Percentiles rank a stretch among this genome's conserved stretches.
Evolutionary conservation across 2,113 vertebrate genomes (phyloP).

Genomic region (Cyprinus carpio): DNA sequence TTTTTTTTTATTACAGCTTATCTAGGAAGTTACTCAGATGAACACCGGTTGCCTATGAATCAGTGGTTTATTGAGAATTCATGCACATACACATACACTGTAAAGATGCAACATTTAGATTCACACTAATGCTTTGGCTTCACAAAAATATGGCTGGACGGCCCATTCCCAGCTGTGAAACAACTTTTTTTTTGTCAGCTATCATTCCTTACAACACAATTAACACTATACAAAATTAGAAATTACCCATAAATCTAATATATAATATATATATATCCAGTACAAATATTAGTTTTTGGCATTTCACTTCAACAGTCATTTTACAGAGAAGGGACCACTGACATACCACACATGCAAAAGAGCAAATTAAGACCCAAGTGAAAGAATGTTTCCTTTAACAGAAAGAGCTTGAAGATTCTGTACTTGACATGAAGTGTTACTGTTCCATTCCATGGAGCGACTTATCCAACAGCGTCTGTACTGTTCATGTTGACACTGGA

Average conservation of each 20-base stretch:
- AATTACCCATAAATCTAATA: constrained; percentile 62
- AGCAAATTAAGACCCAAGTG: background rate
- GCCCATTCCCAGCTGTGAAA: constrained; percentile 2
- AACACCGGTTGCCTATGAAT: constrained; percentile 12
- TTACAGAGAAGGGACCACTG: constrained; percentile 3
- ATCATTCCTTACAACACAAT: constrained; percentile 16
- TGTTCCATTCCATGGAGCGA: background rate
- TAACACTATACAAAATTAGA: constrained; percentile 54
- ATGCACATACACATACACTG: constrained; percentile 27
- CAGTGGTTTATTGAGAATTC: constrained; percentile 18
- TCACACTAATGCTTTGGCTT: background rate
- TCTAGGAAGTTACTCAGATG: constrained; percentile 41
- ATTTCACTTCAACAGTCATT: constrained; percentile 58
- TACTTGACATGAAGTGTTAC: constrained; percentile 1
- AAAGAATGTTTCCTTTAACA: background rate
- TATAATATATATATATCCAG: constrained; percentile 43
- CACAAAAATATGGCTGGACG: constrained; percentile 34
- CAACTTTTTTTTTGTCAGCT: background rate
- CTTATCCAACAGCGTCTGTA: background rate
- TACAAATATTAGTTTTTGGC: constrained; percentile 73
- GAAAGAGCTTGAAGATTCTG: background rate
- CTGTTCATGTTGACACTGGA: constrained; percentile 17
- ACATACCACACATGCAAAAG: constrained; percentile 9
- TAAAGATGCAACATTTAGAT: background rate
- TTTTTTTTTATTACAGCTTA: constrained; percentile 46